Evolutionary conservation across 92 coral and sea anemone genomes (phyloP).

Genomic region (Zoanthus solanderi): DNA sequence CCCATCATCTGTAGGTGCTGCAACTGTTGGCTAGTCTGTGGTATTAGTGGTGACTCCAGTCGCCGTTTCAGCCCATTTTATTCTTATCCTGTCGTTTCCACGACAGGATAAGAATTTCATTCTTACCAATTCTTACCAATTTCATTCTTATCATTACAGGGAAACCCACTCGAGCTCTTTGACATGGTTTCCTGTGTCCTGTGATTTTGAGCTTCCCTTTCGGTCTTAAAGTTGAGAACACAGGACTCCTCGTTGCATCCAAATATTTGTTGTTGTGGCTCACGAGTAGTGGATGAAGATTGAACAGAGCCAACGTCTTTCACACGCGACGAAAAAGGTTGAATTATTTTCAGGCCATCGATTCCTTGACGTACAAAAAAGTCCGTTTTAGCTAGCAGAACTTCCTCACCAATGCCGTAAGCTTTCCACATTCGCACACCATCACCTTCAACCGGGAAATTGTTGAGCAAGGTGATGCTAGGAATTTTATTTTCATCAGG

Average conservation of each 20-base stretch:
- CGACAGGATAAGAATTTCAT: no score
- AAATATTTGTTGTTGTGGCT: constrained; percentile 22
- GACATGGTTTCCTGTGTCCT: constrained; percentile 67
- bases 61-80: no score
- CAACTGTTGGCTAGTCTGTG: neutral
- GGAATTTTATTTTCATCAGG: constrained; percentile 35
- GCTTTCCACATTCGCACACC: constrained; percentile 46
- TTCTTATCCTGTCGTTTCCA: no score
- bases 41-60: neutral
- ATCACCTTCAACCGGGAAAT: constrained; percentile 31
- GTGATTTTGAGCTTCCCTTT: constrained; percentile 60
- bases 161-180: neutral
- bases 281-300: neutral
- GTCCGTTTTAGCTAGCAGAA: no score
- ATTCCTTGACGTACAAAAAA: neutral
- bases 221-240: constrained; percentile 58
- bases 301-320: constrained; percentile 31
- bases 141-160: no score
- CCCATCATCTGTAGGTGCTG: neutral
- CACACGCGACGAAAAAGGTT: constrained; percentile 27
- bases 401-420: constrained; percentile 12
- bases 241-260: constrained; percentile 55
- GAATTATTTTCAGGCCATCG: constrained; percentile 14
- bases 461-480: constrained; percentile 49
- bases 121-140: no score